A percentile compares a stretch with the other conserved stretches of the same genome.
Evolutionary conservation across 2,797 vertebrate species (phyloP).

Genomic region (Melanogrammus aeglefinus): DNA sequence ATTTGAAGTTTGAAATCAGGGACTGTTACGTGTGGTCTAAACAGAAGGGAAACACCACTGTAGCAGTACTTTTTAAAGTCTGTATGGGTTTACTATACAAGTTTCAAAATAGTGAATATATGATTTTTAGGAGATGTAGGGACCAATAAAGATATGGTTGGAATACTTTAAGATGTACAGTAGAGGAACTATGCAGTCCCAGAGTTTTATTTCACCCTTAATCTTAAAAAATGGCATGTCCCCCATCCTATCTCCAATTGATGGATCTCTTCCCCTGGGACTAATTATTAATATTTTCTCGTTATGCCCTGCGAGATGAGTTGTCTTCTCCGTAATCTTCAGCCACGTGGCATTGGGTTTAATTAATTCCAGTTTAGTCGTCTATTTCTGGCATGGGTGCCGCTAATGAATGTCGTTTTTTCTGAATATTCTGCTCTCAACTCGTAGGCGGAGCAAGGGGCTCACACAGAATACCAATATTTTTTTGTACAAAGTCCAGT

Average conservation of each 20-base stretch:
- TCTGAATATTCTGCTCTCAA: background rate
- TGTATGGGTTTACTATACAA: background rate
- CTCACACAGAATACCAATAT: background rate
- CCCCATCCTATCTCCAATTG: conserved; percentile 32
- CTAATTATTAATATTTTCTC: conserved; percentile 65
- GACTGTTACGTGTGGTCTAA: background rate
- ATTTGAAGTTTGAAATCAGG: background rate
- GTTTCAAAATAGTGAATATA: background rate
- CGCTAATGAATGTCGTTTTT: conserved; percentile 48
- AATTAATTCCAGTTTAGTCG: conserved; percentile 71
- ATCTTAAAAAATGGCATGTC: conserved; percentile 32
- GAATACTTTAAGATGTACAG: background rate
- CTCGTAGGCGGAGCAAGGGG: background rate
- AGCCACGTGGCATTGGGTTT: conserved; percentile 68
- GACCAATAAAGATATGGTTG: background rate
- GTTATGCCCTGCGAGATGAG: conserved; percentile 55
- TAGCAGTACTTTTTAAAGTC: background rate
- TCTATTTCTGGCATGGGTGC: conserved; percentile 64
- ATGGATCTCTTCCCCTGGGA: conserved; percentile 54
- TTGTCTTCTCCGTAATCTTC: conserved; percentile 63
- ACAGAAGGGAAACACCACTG: background rate
- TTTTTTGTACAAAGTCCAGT: background rate
- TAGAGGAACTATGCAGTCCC: conserved; percentile 19
- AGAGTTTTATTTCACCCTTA: conserved; percentile 12
- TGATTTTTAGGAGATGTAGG: background rate